phyloP scores from a whole-genome alignment of 2,888 invertebrate genomes.

The Fragum fragum region DNA sequence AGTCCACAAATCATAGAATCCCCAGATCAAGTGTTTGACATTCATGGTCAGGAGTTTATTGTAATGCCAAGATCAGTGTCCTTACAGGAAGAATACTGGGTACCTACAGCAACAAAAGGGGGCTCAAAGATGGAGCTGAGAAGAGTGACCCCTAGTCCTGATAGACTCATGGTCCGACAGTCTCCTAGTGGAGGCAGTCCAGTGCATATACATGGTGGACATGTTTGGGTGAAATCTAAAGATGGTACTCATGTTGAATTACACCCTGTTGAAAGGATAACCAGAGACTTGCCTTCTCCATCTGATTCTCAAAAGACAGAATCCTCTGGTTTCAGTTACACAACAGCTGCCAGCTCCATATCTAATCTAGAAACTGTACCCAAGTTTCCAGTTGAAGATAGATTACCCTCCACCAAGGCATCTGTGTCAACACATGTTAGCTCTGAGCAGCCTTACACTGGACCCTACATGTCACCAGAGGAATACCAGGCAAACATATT shows the following conservation, averaged over 20 bases:
- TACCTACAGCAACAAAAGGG: constrained; percentile 58
- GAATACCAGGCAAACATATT: constrained; percentile 68
- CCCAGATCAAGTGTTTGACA: constrained; percentile 51
- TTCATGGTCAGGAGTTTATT: constrained; percentile 46
- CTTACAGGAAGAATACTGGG: constrained; percentile 66
- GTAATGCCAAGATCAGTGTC: constrained; percentile 66
- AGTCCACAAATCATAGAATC: constrained; percentile 59
- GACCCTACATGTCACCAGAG: constrained; percentile 65
- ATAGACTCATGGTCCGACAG: constrained; percentile 48
- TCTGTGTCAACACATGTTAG: constrained; percentile 54
- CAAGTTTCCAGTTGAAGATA: constrained; percentile 49
- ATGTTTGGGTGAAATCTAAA: constrained; percentile 66
- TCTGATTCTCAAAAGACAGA: constrained; percentile 68
- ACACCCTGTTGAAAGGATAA: constrained; percentile 48
- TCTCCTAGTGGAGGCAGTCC: constrained; percentile 61
- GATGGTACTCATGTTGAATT: constrained; percentile 64
- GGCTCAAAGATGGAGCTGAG: constrained; percentile 56
- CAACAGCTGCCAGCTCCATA: constrained; percentile 53
- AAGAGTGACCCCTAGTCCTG: constrained; percentile 64
- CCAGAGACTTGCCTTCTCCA: constrained; percentile 64
- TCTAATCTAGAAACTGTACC: constrained; percentile 52
- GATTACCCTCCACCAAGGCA: constrained; percentile 35
- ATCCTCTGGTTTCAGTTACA: constrained; percentile 59
- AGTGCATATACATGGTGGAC: constrained; percentile 59
- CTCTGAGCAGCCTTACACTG: constrained; percentile 35